Conservation (phyloP, 1,140 invertebrate genomes). For the Hormaphis cornu region DNA sequence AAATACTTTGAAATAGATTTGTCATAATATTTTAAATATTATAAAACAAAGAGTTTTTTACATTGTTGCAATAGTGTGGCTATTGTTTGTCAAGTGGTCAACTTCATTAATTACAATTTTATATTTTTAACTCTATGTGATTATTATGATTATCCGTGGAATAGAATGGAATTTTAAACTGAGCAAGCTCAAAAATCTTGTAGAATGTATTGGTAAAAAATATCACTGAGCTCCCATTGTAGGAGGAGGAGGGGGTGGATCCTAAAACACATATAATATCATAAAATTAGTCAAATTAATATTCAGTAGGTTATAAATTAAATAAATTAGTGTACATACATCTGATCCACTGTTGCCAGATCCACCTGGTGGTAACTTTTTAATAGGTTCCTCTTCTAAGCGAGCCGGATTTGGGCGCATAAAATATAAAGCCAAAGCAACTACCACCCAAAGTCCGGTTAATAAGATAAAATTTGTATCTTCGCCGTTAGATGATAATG, state of each 20-base stretch:
- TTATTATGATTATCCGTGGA: constrained; percentile 28
- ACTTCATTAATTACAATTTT: neutral
- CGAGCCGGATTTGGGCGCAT: constrained; percentile 32
- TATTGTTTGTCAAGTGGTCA: neutral
- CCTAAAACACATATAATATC: too few relatives aligned
- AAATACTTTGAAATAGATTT: neutral
- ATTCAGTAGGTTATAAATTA: neutral
- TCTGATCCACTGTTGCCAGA: constrained; percentile 6
- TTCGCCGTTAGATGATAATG: constrained; percentile 1
- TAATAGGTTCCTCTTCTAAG: neutral
- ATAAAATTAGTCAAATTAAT: neutral
- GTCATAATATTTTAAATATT: neutral
- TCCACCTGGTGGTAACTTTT: neutral
- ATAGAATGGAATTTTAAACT: constrained; percentile 25
- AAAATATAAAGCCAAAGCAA: constrained; percentile 34
- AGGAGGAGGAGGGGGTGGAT: constrained; percentile 8
- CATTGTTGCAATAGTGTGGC: neutral
- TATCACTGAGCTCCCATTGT: constrained; percentile 15
- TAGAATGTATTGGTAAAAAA: constrained; percentile 7
- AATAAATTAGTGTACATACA: neutral
- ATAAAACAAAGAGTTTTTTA: neutral
- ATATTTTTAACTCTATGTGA: constrained; percentile 2
- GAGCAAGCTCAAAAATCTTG: constrained; percentile 25
- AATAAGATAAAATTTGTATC: constrained; percentile 33
- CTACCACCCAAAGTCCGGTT: constrained; percentile 34